phyloP scores from a whole-genome alignment of 2,797 vertebrate species.

The Scleropages formosus region DNA sequence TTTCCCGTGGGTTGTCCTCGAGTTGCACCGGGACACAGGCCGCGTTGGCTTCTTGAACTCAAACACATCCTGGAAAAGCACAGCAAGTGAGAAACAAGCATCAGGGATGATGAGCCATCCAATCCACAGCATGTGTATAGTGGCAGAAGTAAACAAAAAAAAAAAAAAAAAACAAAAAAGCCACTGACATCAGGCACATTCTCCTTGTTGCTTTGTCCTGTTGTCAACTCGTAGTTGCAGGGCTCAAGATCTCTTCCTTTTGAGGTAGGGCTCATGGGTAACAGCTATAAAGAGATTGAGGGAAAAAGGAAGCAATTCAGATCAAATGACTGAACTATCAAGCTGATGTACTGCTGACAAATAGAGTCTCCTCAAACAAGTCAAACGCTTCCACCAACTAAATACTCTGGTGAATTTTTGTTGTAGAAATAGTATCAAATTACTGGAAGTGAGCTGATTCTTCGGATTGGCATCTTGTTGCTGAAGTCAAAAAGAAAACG shows the following conservation, averaged over 20 bases:
- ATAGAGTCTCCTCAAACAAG: neutral
- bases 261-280: conserved; percentile 70
- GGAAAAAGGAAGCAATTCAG: neutral
- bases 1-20: conserved; percentile 46
- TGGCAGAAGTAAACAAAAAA: too few relatives aligned
- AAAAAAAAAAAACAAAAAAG: too few relatives aligned
- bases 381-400: neutral
- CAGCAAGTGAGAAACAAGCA: neutral
- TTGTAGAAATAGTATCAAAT: conserved; percentile 45
- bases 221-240: conserved; percentile 25
- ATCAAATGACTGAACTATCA: neutral
- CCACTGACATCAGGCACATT: conserved; percentile 72
- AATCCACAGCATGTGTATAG: too few relatives aligned
- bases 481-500: conserved; percentile 41
- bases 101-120: too few relatives aligned
- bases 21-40: conserved; percentile 63
- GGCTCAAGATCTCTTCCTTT: conserved; percentile 68
- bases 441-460: conserved; percentile 81
- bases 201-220: conserved; percentile 74
- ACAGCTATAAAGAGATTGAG: neutral
- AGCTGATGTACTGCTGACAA: neutral
- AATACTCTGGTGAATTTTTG: neutral
- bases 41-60: conserved; percentile 80
- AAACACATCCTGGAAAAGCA: conserved; percentile 65
- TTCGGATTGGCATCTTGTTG: conserved; percentile 69